Base-by-base conservation (phyloP, 35 echinoderm and acorn worm genomes). In the Heliocidaris erythrogramma region DNA sequence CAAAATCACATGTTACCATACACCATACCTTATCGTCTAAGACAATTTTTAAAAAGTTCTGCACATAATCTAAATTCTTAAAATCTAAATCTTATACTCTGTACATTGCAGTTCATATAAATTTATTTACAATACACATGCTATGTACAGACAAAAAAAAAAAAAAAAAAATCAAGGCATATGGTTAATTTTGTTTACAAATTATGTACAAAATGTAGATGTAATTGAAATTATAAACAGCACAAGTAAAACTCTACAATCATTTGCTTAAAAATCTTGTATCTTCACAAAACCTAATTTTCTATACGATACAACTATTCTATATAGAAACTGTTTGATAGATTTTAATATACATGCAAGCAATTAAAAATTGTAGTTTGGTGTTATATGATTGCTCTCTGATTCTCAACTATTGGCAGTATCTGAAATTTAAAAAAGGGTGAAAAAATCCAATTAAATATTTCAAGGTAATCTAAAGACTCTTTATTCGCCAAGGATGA, bases 21-120 rank as follows among this genome's bases (percentile, higher is more conserved):
- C 65, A n/a, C 21, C 18, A 27, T 78, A 17, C 65, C 65, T 27
- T 78, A 78, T 78, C 65, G 27, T 78, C 65, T 78, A 78, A 78
- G 21, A 78, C 65, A 78, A 78, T 78, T 78, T 7, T 27, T 13
- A 56, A 56, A 78, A 78, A 78, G 27, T 78, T 18, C 65, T 78
- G 4, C 65, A 78, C 65, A 78, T 78, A 78, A 78, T 78, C 65
- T 78, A 78, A 78, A 56, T 56, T 78, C 18, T 78, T 78, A 78
- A 78, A 78, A 78, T 78, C 65, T 78, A 78, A 78, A 78, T 78
- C 65, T 78, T 78, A 78, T 78, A 78, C 65, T 78, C 17, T 78
- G 65, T 78, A 78, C 65, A 78, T 78, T 78, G 65, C 65, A 78
- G 65, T 78, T 78, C 65, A 78, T 78, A 78, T 78, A 78, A 78